These are phyloP conservation scores for Teleogryllus occipitalis DNA, from an alignment of 1,140 invertebrate genomes.

Conservation along the genomic window DNA sequence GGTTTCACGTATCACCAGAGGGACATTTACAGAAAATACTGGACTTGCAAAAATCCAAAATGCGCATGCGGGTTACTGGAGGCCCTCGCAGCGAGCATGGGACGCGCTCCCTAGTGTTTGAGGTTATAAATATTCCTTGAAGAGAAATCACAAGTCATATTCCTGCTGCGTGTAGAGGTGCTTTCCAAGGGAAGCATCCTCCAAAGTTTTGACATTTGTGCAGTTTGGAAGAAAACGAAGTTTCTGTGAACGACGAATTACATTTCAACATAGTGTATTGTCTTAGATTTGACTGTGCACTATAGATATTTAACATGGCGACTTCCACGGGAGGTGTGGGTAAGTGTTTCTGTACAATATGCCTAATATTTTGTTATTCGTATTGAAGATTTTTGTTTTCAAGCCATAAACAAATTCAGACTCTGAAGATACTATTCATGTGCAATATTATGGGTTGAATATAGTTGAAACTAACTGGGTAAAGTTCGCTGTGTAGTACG, in stretches of 20 bases:
- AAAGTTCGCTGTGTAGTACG: not conserved
- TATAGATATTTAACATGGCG: conserved; percentile 16
- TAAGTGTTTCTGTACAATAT: conserved; percentile 11
- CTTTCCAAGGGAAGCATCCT: too few relatives aligned
- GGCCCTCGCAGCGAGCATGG: not conserved
- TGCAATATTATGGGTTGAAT: too few relatives aligned
- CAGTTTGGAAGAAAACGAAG: too few relatives aligned
- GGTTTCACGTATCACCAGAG: too few relatives aligned
- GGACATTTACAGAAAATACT: too few relatives aligned
- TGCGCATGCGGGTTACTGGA: too few relatives aligned
- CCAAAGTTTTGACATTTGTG: too few relatives aligned
- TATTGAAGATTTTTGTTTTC: not conserved
- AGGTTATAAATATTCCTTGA: not conserved
- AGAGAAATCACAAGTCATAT: not conserved
- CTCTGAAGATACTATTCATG: too few relatives aligned
- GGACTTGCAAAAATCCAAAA: too few relatives aligned
- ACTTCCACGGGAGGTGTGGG: conserved; percentile 21
- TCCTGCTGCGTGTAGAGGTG: too few relatives aligned
- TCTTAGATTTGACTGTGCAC: not conserved
- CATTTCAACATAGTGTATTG: not conserved
- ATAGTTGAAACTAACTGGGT: too few relatives aligned
- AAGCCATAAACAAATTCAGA: too few relatives aligned
- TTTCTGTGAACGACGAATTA: not conserved
- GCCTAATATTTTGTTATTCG: not conserved
- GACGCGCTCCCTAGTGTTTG: not conserved